phyloP scores from a whole-genome alignment of 2,797 vertebrate genomes.

The Xyrichtys novacula region DNA sequence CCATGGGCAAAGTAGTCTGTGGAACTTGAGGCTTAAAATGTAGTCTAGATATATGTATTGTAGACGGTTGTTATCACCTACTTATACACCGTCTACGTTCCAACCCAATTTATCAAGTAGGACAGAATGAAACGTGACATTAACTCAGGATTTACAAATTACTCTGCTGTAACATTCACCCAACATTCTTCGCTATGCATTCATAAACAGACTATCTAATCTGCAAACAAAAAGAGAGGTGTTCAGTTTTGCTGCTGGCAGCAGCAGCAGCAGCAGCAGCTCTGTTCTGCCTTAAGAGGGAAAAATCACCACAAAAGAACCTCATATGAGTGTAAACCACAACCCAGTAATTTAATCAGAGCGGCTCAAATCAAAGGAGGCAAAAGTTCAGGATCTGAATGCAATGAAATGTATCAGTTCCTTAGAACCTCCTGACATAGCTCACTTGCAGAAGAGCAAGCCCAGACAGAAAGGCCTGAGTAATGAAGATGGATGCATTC shows the following conservation, averaged over 20 bases:
- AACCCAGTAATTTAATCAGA: conserved; percentile 91
- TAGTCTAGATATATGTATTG: too few species aligned
- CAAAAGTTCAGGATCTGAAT: conserved; percentile 94
- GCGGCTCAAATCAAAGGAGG: conserved; percentile 89
- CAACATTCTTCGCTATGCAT: background rate
- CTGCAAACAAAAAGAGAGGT: conserved; percentile 23
- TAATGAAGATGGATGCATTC: conserved; percentile 99
- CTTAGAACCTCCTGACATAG: conserved; percentile 89
- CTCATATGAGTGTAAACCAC: conserved; percentile 84
- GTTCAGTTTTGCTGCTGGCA: conserved; percentile 46
- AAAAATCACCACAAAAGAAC: conserved; percentile 51
- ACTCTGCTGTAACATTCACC: conserved; percentile 12
- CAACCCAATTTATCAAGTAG: background rate
- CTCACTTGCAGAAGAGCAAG: conserved; percentile 88
- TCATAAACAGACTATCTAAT: conserved; percentile 12
- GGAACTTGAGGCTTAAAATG: too few species aligned
- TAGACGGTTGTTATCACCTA: background rate
- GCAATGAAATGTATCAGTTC: conserved; percentile 92
- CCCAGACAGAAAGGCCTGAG: conserved; percentile 90
- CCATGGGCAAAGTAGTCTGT: too few species aligned
- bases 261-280: conserved; percentile 18
- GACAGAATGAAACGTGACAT: conserved; percentile 1
- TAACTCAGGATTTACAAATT: conserved; percentile 9
- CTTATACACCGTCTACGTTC: background rate
- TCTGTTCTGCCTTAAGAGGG: conserved; percentile 23